These are phyloP conservation scores for Stomatorhinus ivindoensis DNA, from an alignment of 2,113 vertebrate species.

Conservation along the genomic window DNA sequence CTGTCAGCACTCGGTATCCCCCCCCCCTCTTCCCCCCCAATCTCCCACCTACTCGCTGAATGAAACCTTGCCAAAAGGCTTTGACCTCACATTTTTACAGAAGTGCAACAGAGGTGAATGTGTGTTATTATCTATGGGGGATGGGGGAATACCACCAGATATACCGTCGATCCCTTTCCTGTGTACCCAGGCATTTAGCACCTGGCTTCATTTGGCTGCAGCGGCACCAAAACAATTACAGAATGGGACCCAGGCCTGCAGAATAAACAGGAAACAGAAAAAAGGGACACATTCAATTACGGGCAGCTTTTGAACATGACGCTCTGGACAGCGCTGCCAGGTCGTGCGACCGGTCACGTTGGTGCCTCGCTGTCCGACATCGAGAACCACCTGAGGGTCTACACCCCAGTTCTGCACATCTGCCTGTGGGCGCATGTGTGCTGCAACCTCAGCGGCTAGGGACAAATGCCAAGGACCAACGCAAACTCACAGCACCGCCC, in stretches of 20 bases:
- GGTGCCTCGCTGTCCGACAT: not conserved
- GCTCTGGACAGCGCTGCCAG: not conserved
- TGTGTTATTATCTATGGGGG: not conserved
- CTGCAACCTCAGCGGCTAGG: not conserved
- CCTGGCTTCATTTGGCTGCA: not conserved
- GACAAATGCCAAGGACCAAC: not conserved
- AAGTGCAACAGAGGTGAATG: not conserved
- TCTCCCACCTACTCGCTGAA: not conserved
- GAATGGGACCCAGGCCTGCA: not conserved
- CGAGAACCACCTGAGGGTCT: not conserved
- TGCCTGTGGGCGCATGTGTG: not conserved
- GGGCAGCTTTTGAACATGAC: not conserved
- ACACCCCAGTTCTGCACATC: not conserved
- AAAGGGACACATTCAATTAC: not conserved
- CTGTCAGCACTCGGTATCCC: not conserved
- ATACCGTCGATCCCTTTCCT: not conserved
- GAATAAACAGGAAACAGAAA: not conserved
- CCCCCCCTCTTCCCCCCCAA: not conserved
- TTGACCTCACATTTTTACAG: not conserved
- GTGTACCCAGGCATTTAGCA: not conserved
- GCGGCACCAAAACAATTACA: not conserved
- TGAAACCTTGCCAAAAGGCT: constrained; percentile 5
- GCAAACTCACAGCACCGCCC: not conserved
- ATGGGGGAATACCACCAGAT: not conserved
- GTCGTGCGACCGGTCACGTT: not conserved